These are phyloP conservation scores for Heliconius sara DNA, from an alignment of 2,888 invertebrate genomes.

Conservation along the genomic window DNA sequence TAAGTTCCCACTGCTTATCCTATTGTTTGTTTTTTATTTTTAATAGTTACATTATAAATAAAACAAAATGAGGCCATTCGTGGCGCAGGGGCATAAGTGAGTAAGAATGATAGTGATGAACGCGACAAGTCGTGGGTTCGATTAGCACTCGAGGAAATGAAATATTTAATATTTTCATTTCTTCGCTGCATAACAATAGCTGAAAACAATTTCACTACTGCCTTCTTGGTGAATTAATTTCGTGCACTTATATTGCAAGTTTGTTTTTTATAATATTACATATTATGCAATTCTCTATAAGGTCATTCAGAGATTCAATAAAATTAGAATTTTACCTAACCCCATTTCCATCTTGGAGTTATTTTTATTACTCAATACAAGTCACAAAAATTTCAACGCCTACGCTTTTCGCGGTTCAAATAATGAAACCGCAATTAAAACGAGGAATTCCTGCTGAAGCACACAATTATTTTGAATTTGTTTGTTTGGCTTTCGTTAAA, in stretches of 20 bases:
- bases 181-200: too few relatives aligned
- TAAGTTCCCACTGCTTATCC: too few relatives aligned
- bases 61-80: not conserved
- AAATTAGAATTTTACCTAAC: not conserved
- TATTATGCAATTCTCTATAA: too few relatives aligned
- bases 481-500: conserved; percentile 29
- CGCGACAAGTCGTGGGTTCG: too few relatives aligned
- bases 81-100: not conserved
- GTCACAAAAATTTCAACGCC: not conserved
- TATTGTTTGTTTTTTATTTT: too few relatives aligned
- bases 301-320: too few relatives aligned
- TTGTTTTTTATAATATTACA: too few relatives aligned
- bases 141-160: not conserved
- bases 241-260: too few relatives aligned
- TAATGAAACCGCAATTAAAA: conserved; percentile 32
- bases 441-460: conserved; percentile 28
- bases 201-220: too few relatives aligned
- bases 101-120: too few relatives aligned
- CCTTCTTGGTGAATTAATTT: too few relatives aligned
- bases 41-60: not conserved
- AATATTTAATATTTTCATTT: not conserved
- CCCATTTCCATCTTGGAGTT: too few relatives aligned
- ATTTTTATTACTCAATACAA: conserved; percentile 8
- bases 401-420: not conserved
- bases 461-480: conserved; percentile 34